Percentiles rank a stretch among this genome's conserved stretches.
These are phyloP conservation scores for Carassius carassius DNA, from an alignment of 2,113 vertebrate genomes.

Conservation along the genomic window DNA sequence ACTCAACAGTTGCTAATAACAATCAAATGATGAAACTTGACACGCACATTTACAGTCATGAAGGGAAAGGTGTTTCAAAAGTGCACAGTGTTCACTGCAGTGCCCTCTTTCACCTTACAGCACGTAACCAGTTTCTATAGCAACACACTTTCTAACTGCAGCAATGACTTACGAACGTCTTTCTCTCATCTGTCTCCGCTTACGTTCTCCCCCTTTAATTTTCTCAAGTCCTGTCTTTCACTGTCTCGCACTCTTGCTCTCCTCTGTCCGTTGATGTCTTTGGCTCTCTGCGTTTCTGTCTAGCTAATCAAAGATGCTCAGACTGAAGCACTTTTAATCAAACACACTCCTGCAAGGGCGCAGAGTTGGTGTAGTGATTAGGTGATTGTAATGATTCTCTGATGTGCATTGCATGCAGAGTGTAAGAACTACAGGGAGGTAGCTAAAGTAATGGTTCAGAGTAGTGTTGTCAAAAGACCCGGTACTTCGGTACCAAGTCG, in stretches of 20 bases:
- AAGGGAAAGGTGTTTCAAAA: neutral
- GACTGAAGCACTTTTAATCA: slow-evolving; percentile 24
- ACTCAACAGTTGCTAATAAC: neutral
- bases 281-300: neutral
- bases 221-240: neutral
- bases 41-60: neutral
- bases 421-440: neutral
- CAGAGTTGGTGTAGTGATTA: neutral
- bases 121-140: slow-evolving; percentile 30
- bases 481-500: no score
- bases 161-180: slow-evolving; percentile 11
- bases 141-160: slow-evolving; percentile 16
- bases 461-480: no score
- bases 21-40: neutral
- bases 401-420: neutral
- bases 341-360: slow-evolving; percentile 26
- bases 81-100: neutral
- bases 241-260: neutral
- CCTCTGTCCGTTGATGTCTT: neutral
- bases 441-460: neutral
- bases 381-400: slow-evolving; percentile 23
- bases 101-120: slow-evolving; percentile 18
- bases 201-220: neutral
- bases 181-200: neutral
- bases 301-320: slow-evolving; percentile 25